Conservation (phyloP, 2,113 vertebrate species). For the Siphamia tubifer region DNA sequence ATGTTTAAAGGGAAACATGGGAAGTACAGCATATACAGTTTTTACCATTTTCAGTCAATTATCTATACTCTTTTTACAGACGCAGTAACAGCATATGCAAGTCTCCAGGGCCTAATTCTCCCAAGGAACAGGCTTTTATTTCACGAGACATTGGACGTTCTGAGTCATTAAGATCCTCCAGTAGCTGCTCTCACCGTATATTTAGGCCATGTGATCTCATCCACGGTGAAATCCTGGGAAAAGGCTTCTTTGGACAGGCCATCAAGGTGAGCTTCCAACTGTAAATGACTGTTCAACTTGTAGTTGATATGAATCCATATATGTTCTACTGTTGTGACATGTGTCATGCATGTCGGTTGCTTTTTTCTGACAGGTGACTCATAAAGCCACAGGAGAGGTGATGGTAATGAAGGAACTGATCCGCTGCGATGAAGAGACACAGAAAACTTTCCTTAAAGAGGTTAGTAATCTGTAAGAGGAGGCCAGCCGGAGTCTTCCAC, state of each 20-base stretch:
- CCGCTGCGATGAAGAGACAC: constrained; percentile 96
- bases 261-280: constrained; percentile 86
- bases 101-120: constrained; percentile 89
- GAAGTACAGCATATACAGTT: neutral
- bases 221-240: constrained; percentile 93
- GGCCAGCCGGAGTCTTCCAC: neutral
- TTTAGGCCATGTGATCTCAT: constrained; percentile 96
- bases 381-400: constrained; percentile 96
- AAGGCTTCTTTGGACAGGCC: constrained; percentile 96
- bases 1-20: neutral
- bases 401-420: constrained; percentile 99
- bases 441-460: constrained; percentile 97
- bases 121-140: constrained; percentile 83
- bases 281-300: neutral
- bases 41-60: neutral
- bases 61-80: constrained; percentile 65
- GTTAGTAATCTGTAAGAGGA: constrained; percentile 70
- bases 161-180: constrained; percentile 89
- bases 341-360: neutral
- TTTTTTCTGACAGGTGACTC: constrained; percentile 85
- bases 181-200: constrained; percentile 93
- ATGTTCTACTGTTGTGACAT: too few relatives aligned
- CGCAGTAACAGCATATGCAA: constrained; percentile 95
- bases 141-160: constrained; percentile 91
- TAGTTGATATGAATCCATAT: neutral